Conservation (phyloP, 2,797 vertebrate species). For the Lithobates sylvaticus region DNA sequence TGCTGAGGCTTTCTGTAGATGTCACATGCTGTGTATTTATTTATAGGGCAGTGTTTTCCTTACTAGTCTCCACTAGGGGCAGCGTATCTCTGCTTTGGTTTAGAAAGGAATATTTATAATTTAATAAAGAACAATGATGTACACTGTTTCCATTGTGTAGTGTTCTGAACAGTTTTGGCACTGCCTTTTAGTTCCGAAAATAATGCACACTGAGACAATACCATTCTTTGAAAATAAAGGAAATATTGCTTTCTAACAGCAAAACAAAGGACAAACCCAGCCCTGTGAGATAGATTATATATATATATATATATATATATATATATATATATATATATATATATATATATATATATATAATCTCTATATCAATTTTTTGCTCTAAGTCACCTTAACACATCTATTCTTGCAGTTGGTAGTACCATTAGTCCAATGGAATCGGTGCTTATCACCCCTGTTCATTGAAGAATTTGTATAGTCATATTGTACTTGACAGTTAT, state of each 20-base stretch:
- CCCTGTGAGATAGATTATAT: too few relatives aligned
- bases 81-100: not conserved
- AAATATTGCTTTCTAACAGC: not conserved
- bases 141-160: slow-evolving; percentile 8
- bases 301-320: too few relatives aligned
- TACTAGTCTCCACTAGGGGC: not conserved
- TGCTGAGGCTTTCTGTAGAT: not conserved
- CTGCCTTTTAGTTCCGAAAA: not conserved
- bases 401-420: not conserved
- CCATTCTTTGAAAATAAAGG: not conserved
- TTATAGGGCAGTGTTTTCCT: not conserved
- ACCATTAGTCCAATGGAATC: not conserved
- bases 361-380: too few relatives aligned
- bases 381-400: not conserved
- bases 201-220: not conserved
- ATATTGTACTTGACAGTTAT: too few relatives aligned
- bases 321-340: too few relatives aligned
- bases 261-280: not conserved
- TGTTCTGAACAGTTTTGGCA: not conserved
- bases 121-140: slow-evolving; percentile 4
- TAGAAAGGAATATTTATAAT: not conserved
- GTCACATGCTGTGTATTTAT: not conserved
- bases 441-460: too few relatives aligned
- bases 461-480: too few relatives aligned
- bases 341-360: too few relatives aligned